Evolutionary conservation across 2,797 vertebrate genomes (phyloP), one percentile per base, ranked within the genome.

Genomic region (Xiphorhynchus erythropygius): DNA sequence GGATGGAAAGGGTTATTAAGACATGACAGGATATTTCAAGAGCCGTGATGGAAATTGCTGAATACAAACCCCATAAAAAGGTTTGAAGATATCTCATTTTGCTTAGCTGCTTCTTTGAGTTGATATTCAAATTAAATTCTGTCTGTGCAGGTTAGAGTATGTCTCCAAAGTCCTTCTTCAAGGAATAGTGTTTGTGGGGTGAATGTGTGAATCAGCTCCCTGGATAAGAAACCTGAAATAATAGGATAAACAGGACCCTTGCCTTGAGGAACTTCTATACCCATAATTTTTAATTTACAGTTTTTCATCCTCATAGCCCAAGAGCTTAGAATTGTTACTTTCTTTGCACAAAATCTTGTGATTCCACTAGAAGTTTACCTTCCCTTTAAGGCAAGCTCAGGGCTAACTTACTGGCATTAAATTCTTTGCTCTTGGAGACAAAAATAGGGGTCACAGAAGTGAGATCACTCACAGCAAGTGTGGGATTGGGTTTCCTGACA

Each of bases 281-380:
- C 1, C 0, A 0, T 19, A 11, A 13, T 53, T 78, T 59, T 73
- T 12, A 27, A 6, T 14, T 64, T 41, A 28, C 7, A 19, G 5
- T 44, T 37, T 35, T 84, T 69, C 9, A 63, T 6, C 5, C 11
- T 39, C 75, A 25, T 50, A 65, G 13, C 7, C 8, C 22, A 65
- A 79, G 7, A 59, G 5, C 8, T 76, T 67, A 52, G 59, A 62
- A 42, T 30, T 2, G 0, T 19, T 76, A 25, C 5, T 69, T 76
- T 4, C 8, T 82, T 41, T 56, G 52, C 35, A 55, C 2, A 52
- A 73, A 56, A 67, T 2, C 6, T 68, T 57, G 24, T n/a, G 16
- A 69, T 39, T 79, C 8, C 18, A 41, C 16, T 17, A 62, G 42
- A 93, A 50, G 1, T 74, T 93, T 89, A 15, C 44, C n/a, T 86